These are phyloP conservation scores for Carpatolechia fugitivella DNA, from an alignment of 2,888 invertebrate genomes.

Conservation along the genomic window DNA sequence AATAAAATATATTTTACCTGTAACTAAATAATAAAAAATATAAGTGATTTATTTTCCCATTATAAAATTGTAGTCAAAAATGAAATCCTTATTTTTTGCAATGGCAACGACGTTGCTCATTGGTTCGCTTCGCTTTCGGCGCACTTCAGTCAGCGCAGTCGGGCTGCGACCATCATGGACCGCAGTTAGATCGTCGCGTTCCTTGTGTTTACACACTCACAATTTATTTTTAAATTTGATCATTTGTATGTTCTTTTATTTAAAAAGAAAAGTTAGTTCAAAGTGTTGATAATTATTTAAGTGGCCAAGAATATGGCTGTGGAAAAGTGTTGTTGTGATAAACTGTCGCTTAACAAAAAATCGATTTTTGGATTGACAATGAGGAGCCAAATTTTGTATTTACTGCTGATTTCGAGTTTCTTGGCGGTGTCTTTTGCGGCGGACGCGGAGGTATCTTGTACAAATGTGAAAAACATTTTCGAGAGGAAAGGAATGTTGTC, in stretches of 20 bases:
- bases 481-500: conserved; percentile 74
- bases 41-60: too few species aligned
- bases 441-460: conserved; percentile 68
- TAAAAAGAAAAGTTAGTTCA: conserved; percentile 25
- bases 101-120: neutral
- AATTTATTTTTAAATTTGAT: conserved; percentile 4
- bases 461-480: conserved; percentile 71
- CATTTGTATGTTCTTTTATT: conserved; percentile 34
- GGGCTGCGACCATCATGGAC: conserved; percentile 69
- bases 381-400: conserved; percentile 68
- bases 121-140: conserved; percentile 37
- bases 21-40: too few species aligned
- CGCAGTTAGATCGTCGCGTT: conserved; percentile 58
- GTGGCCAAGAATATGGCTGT: conserved; percentile 63
- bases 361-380: conserved; percentile 75
- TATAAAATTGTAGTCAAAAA: too few species aligned
- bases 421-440: conserved; percentile 53
- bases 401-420: conserved; percentile 61
- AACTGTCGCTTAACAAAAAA: conserved; percentile 74
- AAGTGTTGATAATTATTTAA: conserved; percentile 23
- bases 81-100: neutral
- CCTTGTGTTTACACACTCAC: conserved; percentile 43
- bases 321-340: conserved; percentile 73
- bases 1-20: too few species aligned
- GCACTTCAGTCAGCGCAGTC: conserved; percentile 56